Evolutionary conservation across 1,140 invertebrate species (phyloP), one percentile per base, ranked within the genome.

Genomic region (Macrocentrus cingulum): DNA sequence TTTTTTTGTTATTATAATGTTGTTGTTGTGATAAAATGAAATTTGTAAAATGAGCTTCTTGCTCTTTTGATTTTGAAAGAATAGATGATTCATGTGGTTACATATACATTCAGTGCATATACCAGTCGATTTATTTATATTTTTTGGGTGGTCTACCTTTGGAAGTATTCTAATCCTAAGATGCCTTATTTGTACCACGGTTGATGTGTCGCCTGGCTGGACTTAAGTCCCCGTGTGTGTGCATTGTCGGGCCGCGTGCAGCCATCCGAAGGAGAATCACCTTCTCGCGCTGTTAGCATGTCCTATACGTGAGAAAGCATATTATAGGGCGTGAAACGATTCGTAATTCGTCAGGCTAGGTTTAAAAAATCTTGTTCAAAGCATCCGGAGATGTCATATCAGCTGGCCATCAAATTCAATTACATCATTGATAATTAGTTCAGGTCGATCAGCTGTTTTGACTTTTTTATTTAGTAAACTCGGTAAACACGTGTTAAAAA

Each of bases 121-220:
- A n/a, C n/a, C n/a, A n/a, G n/a, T n/a, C n/a, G n/a, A n/a, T 46
- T 44, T 29, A 46, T 57, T 53, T 54, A 25, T 42, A 39, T 64
- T 59, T 60, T 44, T 54, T 66, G 73, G 73, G 73, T 75, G 73
- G 73, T 75, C 72, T 67, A 45, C 37, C 29, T 41, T 54, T 42
- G 29, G 42, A 49, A 52, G 52, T 61, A 42, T 63, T 63, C 66
- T 75, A 75, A 75, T 75, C 73, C 73, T 54, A 46, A 63, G 60
- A 62, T 62, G 73, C 59, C 74, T 75, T 75, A 72, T 74, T 62
- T 60, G 51, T 52, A 60, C 71, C 73, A 74, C 73, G 73, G 71
- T 9, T 29, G 25, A 29, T 29, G n/a, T n/a, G 25, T 29, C 25
- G 25, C 11, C 63, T 71, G 63, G 56, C 66, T 62, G 60, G 65